Base-by-base conservation (phyloP, 2,113 vertebrate species). In the Sylvilagus bachmani region DNA sequence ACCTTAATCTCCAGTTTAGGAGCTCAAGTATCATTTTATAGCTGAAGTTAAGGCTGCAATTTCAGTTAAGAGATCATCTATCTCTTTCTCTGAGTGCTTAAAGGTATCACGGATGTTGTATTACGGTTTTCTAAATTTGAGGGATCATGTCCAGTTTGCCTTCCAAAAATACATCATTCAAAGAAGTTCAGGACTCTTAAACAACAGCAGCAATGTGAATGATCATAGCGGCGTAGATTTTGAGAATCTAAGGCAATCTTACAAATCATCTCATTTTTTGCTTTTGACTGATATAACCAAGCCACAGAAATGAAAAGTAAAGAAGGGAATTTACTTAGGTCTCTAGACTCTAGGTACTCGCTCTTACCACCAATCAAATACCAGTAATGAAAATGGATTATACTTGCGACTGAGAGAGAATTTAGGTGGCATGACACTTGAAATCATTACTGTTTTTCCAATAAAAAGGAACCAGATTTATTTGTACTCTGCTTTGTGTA, bases 41-140 rank as follows among this genome's bases (percentile, higher is more conserved):
- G 51, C 55, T 81, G 9, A 49, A 61, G 67, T 51, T 53, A 49
- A 70, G 38, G 29, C 3, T 84, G 75, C 2, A 77, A 8, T 81
- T 96, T 44, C 62, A 80, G 12, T 69, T 85, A 31, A 79, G 74
- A 85, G 83, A 86, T 66, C 14, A 53, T 73, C 24, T 80, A 10
- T 27, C 38, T 83, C 31, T 75, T 36, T 58, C 10, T 7, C 6
- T 8, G 17, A 66, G 49, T 58, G n/a, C 75, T 64, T 83, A 27
- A 44, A 64, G 71, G 51, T 69, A 13, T 17, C 29, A 62, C 4
- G 12, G 8, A 75, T 64, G 61, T 33, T n/a, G 25, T 51, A 25
- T 49, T 4, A 44, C 21, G 73, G 29, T 33, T 5, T 69, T 78
- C 38, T 53, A 62, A 64, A 51, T 8, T 21, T 61, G 62, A 75